These are phyloP conservation scores for Carapus acus DNA, from an alignment of 2,797 vertebrate species.

Conservation along the genomic window DNA sequence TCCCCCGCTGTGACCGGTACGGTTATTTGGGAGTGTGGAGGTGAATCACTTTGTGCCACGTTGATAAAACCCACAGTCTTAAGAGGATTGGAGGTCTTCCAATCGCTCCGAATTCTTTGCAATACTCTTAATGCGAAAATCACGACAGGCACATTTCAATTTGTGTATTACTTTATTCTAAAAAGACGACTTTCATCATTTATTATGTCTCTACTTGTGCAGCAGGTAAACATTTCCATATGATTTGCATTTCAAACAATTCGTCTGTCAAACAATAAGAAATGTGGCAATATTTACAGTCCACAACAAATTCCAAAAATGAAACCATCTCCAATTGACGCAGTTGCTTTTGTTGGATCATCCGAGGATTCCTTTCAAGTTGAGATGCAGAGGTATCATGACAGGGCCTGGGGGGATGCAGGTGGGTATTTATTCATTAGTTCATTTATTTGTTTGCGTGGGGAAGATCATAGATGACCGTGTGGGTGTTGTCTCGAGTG, in stretches of 20 bases:
- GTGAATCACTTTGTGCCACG: conserved; percentile 12
- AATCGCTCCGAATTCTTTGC: not conserved
- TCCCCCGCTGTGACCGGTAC: not conserved
- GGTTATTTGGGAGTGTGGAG: conserved; percentile 5
- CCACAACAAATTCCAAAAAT: conserved; percentile 47
- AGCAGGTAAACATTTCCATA: conserved; percentile 44
- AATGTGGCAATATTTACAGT: conserved; percentile 51
- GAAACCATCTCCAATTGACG: conserved; percentile 46
- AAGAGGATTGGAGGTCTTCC: not conserved
- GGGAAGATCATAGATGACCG: conserved; percentile 21
- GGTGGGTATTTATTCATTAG: conserved; percentile 7
- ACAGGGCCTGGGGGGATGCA: conserved; percentile 14
- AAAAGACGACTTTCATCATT: conserved; percentile 54
- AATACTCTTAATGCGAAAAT: conserved; percentile 12
- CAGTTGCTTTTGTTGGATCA: conserved; percentile 47
- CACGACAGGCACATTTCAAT: conserved; percentile 17
- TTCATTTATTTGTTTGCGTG: conserved; percentile 23
- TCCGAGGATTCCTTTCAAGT: conserved; percentile 19
- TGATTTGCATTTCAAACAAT: conserved; percentile 45
- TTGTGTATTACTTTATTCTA: conserved; percentile 60
- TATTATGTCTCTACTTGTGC: conserved; percentile 41
- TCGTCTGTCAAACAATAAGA: conserved; percentile 39
- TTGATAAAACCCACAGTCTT: conserved; percentile 10
- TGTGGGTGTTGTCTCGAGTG: conserved; percentile 26
- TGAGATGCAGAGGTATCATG: conserved; percentile 17